phyloP scores from a whole-genome alignment of 2,797 vertebrate species.

The Acrocephalus scirpaceus region DNA sequence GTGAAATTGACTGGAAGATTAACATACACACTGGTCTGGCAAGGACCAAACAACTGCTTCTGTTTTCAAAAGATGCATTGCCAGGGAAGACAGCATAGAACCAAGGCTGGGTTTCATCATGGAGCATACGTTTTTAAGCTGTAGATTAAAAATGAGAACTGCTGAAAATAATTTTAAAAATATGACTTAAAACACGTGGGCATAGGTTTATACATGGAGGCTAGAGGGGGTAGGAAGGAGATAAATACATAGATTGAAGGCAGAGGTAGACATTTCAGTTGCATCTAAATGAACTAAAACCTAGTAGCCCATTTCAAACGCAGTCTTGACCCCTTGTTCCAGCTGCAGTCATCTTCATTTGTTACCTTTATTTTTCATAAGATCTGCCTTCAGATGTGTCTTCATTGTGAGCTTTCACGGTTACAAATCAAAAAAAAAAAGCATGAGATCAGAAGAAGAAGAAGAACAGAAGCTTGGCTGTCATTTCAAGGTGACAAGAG shows the following conservation, averaged over 20 bases:
- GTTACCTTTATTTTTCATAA: not conserved
- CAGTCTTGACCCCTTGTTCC: not conserved
- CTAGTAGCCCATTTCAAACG: not conserved
- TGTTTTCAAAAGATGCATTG: not conserved
- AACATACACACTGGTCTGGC: not conserved
- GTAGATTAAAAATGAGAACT: not conserved
- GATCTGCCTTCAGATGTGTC: not conserved
- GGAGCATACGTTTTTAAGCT: not conserved
- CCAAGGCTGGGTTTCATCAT: not conserved
- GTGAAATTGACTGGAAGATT: slow-evolving; percentile 10
- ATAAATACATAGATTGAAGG: not conserved
- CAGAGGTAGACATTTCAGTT: not conserved
- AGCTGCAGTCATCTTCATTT: not conserved
- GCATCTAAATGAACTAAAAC: not conserved
- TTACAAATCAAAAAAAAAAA: not conserved
- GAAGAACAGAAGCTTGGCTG: not conserved
- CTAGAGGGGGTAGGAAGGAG: not conserved
- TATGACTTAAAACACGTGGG: not conserved
- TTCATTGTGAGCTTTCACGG: not conserved
- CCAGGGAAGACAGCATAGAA: not conserved
- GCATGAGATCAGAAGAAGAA: not conserved
- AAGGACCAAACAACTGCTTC: not conserved
- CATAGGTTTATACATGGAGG: not conserved
- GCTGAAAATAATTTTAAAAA: not conserved
- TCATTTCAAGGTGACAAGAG: not conserved